These are phyloP conservation scores for Megalops cyprinoides DNA, from an alignment of 2,797 vertebrate genomes.

Conservation along the genomic window DNA sequence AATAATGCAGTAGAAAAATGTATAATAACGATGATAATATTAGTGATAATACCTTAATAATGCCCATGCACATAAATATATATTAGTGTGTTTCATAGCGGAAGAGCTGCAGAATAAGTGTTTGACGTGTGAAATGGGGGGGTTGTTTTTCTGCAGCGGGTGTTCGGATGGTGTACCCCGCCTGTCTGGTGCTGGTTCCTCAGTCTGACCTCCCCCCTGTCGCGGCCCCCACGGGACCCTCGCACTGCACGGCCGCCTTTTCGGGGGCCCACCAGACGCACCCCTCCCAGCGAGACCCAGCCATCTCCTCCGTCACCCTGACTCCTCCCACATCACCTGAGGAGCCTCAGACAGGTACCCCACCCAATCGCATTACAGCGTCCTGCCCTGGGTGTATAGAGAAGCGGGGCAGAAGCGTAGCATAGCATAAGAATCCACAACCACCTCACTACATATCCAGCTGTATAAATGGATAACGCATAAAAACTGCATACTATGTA, in stretches of 20 bases:
- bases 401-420: too few relatives aligned
- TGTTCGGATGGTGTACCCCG: constrained; percentile 97
- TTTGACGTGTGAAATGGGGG: neutral
- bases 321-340: constrained; percentile 98
- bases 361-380: neutral
- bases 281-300: constrained; percentile 92
- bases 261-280: constrained; percentile 93
- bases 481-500: too few relatives aligned
- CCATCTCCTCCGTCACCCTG: constrained; percentile 96
- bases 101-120: too few relatives aligned
- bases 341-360: constrained; percentile 91
- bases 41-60: too few relatives aligned
- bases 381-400: neutral
- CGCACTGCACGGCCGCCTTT: constrained; percentile 87
- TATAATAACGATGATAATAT: too few relatives aligned
- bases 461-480: too few relatives aligned
- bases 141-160: constrained; percentile 76
- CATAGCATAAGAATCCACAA: too few relatives aligned
- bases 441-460: too few relatives aligned
- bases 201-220: constrained; percentile 94
- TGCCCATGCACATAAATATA: too few relatives aligned
- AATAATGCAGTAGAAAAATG: too few relatives aligned
- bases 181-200: constrained; percentile 94
- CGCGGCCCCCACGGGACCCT: constrained; percentile 82
- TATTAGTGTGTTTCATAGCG: too few relatives aligned